Percentiles rank a stretch among this genome's conserved stretches.
Conservation (phyloP, 2,113 vertebrate genomes). For the Spea multiplicata region DNA sequence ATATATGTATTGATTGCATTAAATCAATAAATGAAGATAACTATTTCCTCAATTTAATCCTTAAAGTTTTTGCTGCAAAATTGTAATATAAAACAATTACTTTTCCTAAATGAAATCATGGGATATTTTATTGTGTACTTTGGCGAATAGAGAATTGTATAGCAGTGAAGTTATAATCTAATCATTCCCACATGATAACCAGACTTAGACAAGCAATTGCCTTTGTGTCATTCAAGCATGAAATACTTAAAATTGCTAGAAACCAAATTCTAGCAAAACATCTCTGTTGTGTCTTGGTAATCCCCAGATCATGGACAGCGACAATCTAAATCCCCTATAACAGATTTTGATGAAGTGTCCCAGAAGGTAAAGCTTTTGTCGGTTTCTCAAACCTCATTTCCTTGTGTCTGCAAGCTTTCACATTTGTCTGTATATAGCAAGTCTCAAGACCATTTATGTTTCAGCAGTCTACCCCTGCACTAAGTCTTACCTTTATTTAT, state of each 20-base stretch:
- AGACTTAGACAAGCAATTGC: constrained; percentile 58
- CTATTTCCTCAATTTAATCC: no score
- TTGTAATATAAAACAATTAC: no score
- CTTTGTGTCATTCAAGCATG: constrained; percentile 58
- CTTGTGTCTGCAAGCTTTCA: constrained; percentile 44
- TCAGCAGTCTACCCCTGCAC: background rate
- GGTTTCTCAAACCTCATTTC: constrained; percentile 46
- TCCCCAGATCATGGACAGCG: constrained; percentile 54
- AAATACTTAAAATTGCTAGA: constrained; percentile 57
- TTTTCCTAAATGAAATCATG: no score
- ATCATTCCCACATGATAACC: constrained; percentile 58
- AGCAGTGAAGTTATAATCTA: constrained; percentile 56
- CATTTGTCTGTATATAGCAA: constrained; percentile 35
- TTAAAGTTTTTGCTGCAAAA: no score
- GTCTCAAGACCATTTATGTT: constrained; percentile 41
- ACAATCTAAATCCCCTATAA: constrained; percentile 54
- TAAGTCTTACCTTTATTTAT: constrained; percentile 16
- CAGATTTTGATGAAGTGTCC: constrained; percentile 52
- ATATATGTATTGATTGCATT: no score
- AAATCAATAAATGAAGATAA: no score
- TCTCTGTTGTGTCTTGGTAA: constrained; percentile 55
- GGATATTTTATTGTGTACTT: no score
- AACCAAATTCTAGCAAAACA: constrained; percentile 57
- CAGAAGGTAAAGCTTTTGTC: constrained; percentile 51
- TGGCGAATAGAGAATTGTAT: background rate